These are phyloP conservation scores for Smutsia temminckii DNA, from an alignment of 2,797 vertebrate species.

Conservation along the genomic window DNA sequence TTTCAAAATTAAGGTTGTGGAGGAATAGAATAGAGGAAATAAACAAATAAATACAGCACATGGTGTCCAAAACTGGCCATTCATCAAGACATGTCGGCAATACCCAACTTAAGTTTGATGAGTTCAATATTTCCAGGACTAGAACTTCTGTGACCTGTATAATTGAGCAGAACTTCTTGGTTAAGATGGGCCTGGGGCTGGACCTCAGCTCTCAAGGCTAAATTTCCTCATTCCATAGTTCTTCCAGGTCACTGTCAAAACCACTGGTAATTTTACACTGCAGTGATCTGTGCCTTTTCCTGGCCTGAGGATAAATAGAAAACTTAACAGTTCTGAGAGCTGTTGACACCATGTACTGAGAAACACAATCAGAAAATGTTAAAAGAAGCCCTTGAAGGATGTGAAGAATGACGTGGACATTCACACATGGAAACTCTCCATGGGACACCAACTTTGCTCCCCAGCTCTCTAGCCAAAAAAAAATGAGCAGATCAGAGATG, in stretches of 20 bases:
- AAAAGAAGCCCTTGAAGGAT: slow-evolving; percentile 64
- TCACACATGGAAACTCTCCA: slow-evolving; percentile 27
- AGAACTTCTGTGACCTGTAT: slow-evolving; percentile 75
- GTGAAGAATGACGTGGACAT: slow-evolving; percentile 60
- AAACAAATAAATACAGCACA: slow-evolving; percentile 37
- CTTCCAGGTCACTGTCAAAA: slow-evolving; percentile 75
- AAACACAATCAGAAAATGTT: slow-evolving; percentile 70
- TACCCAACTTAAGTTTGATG: slow-evolving; percentile 67
- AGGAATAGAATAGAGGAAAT: neutral
- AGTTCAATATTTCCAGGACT: slow-evolving; percentile 70
- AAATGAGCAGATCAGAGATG: slow-evolving; percentile 1
- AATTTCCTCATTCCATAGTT: slow-evolving; percentile 75
- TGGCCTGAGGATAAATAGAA: slow-evolving; percentile 75
- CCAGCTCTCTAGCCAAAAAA: neutral
- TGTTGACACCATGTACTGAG: slow-evolving; percentile 65
- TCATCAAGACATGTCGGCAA: slow-evolving; percentile 59
- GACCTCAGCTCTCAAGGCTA: slow-evolving; percentile 67
- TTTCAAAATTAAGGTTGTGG: slow-evolving; percentile 50
- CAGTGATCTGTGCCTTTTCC: slow-evolving; percentile 72
- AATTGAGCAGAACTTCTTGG: slow-evolving; percentile 74
- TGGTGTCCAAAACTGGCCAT: slow-evolving; percentile 54
- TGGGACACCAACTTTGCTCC: slow-evolving; percentile 21
- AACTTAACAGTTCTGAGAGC: slow-evolving; percentile 76
- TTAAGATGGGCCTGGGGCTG: slow-evolving; percentile 75
- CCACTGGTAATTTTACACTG: slow-evolving; percentile 68